phyloP scores from a whole-genome alignment of 2,113 vertebrate species.

The Galbula dea region DNA sequence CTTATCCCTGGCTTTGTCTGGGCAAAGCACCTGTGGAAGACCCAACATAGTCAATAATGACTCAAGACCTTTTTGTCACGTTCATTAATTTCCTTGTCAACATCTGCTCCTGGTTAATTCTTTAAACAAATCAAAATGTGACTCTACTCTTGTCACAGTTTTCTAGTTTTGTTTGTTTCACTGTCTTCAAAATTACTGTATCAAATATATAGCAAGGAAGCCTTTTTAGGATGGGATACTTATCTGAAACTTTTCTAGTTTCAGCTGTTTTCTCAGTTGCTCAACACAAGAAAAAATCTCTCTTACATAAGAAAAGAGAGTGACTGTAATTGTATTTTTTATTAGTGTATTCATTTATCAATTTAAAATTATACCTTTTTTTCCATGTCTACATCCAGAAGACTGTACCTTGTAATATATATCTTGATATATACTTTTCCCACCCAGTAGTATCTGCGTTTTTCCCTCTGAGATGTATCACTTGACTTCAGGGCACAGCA shows the following conservation, averaged over 20 bases:
- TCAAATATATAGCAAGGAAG: neutral
- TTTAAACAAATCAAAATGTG: neutral
- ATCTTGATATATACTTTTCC: neutral
- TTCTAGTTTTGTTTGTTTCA: neutral
- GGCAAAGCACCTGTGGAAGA: neutral
- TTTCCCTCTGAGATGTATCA: neutral
- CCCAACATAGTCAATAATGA: neutral
- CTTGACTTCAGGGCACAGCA: neutral
- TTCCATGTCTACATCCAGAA: neutral
- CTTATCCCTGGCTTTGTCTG: neutral
- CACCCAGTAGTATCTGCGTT: neutral
- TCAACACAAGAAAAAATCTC: neutral
- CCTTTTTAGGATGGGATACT: neutral
- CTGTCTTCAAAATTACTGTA: neutral
- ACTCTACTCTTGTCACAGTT: neutral
- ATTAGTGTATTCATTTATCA: neutral
- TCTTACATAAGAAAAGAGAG: neutral
- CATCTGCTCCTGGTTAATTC: neutral
- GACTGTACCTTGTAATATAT: neutral
- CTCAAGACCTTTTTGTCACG: neutral
- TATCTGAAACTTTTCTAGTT: neutral
- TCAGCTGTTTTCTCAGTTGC: neutral
- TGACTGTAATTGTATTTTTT: neutral
- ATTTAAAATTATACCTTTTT: neutral
- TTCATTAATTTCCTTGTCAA: neutral